Conservation (phyloP, 2,888 invertebrate genomes). For the Linnaemya vulpina region DNA sequence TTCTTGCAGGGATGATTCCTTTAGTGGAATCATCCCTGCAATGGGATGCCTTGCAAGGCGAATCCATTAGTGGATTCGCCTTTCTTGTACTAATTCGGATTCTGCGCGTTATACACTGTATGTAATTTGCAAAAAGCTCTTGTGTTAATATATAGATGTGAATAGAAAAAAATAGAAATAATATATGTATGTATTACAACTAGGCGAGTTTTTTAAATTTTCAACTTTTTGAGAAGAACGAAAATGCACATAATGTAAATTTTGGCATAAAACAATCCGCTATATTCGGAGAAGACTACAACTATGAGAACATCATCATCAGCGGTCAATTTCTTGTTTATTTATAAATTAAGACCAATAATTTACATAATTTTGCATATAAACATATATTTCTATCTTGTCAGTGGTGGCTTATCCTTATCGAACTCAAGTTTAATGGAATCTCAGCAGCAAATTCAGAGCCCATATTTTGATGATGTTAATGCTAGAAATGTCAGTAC, state of each 20-base stretch:
- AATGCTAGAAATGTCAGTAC: constrained; percentile 92
- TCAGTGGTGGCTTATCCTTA: constrained; percentile 55
- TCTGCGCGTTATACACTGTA: too few relatives aligned
- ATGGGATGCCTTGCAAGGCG: too few relatives aligned
- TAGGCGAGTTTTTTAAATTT: too few relatives aligned
- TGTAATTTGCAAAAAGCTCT: too few relatives aligned
- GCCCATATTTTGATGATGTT: constrained; percentile 93
- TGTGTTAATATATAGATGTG: too few relatives aligned
- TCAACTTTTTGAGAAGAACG: too few relatives aligned
- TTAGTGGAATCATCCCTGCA: too few relatives aligned
- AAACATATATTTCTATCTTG: constrained; percentile 64
- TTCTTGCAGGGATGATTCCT: too few relatives aligned
- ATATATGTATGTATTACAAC: too few relatives aligned
- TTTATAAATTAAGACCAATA: constrained; percentile 64
- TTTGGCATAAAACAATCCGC: constrained; percentile 26
- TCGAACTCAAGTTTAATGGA: constrained; percentile 62
- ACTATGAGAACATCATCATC: constrained; percentile 59
- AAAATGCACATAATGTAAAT: constrained; percentile 51
- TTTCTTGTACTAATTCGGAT: too few relatives aligned
- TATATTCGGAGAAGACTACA: constrained; percentile 25
- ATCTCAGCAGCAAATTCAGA: constrained; percentile 78
- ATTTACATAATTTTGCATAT: constrained; percentile 64
- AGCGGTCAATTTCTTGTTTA: constrained; percentile 42
- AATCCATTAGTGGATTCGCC: too few relatives aligned
- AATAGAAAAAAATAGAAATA: too few relatives aligned